These are phyloP conservation scores for Pseudorhiza aurosa DNA, from an alignment of 30 jellyfish, hydroid and myxozoan genomes.

Conservation along the genomic window DNA sequence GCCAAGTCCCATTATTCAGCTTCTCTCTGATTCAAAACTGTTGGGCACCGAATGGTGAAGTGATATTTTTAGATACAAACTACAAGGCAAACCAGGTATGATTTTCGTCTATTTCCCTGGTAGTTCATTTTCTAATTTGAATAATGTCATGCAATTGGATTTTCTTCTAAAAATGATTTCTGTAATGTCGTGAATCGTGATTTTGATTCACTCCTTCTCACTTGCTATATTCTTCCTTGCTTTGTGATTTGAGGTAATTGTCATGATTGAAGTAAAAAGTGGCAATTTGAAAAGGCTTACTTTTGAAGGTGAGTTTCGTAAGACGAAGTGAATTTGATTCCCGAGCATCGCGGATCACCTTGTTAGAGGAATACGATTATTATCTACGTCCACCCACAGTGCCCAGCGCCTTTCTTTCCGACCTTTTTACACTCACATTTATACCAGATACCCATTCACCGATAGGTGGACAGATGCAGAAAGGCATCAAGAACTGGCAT, in stretches of 20 bases:
- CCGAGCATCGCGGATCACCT: too few relatives aligned
- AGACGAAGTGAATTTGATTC: too few relatives aligned
- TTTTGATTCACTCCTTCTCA: background rate
- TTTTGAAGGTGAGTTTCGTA: conserved; percentile 17
- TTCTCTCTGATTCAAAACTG: conserved; percentile 29
- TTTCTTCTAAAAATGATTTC: background rate
- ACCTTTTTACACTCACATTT: too few relatives aligned
- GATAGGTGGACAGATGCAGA: too few relatives aligned
- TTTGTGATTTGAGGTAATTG: background rate
- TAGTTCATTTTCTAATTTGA: background rate
- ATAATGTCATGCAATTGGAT: background rate
- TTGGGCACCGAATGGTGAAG: conserved; percentile 36
- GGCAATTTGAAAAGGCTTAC: background rate
- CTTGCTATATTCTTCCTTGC: conserved; percentile 19
- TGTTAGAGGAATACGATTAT: too few relatives aligned
- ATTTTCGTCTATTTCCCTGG: background rate
- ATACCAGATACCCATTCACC: too few relatives aligned
- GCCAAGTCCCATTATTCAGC: conserved; percentile 15
- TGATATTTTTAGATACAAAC: conserved; percentile 5
- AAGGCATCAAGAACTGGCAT: too few relatives aligned
- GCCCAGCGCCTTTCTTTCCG: too few relatives aligned
- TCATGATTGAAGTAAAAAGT: conserved; percentile 6
- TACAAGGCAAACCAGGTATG: conserved; percentile 6
- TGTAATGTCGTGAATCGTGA: background rate
- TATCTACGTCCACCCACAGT: too few relatives aligned